phyloP scores from a whole-genome alignment of 2,113 vertebrate species.

The mouse (Mus musculus) region DNA sequence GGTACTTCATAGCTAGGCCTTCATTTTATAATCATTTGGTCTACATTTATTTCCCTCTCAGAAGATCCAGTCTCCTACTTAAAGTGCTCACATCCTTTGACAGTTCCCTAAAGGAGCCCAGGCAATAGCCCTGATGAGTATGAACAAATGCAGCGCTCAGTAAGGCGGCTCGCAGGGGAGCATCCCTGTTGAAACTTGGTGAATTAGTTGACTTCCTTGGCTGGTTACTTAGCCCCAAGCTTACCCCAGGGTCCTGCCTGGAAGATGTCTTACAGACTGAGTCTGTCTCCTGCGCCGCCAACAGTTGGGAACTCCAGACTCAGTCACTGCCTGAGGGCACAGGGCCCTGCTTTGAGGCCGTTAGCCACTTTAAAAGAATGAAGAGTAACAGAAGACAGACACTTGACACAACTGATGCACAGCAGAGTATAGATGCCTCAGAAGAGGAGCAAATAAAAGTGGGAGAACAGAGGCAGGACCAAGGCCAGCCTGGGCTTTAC shows the following conservation, averaged over 20 bases:
- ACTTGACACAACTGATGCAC: background rate
- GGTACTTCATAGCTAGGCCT: background rate
- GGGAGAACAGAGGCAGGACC: background rate
- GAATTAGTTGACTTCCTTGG: background rate
- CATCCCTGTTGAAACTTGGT: background rate
- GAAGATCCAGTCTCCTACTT: background rate
- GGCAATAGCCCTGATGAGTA: background rate
- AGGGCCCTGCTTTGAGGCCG: background rate
- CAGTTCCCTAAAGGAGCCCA: background rate
- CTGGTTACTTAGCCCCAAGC: background rate
- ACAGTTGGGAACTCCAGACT: fast-evolving
- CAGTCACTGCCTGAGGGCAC: no score
- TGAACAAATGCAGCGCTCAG: background rate
- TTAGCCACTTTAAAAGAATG: background rate
- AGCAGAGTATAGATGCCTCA: background rate
- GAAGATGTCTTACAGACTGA: background rate
- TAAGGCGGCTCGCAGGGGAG: background rate
- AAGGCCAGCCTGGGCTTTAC: background rate
- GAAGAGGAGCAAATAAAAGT: background rate
- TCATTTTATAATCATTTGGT: background rate
- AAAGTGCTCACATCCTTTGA: background rate
- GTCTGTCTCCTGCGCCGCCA: background rate
- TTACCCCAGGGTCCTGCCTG: background rate
- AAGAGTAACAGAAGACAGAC: background rate
- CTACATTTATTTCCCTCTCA: background rate